Evolutionary conservation across 2,113 vertebrate genomes (phyloP).

Genomic region (human): GRCh38 chr20:16297001-16297500

Average conservation of each 20-base stretch:
- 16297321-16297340: neutral
- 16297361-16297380: neutral
- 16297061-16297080: neutral
- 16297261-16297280: neutral
- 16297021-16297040: neutral
- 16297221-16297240: neutral
- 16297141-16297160: neutral
- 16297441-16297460: too few relatives aligned
- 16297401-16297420: too few relatives aligned
- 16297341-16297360: neutral
- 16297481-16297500: too few relatives aligned
- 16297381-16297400: neutral
- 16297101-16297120: neutral
- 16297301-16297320: neutral
- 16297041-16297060: neutral
- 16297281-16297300: neutral
- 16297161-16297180: neutral
- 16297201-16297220: neutral
- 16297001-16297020: neutral
- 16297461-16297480: accelerated
- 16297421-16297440: too few relatives aligned
- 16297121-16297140: neutral
- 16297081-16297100: neutral
- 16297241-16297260: neutral
- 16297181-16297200: neutral